Evolutionary conservation across 2,797 vertebrate species (phyloP), one percentile per base, ranked within the genome.

Genomic region (Macropodus opercularis): DNA sequence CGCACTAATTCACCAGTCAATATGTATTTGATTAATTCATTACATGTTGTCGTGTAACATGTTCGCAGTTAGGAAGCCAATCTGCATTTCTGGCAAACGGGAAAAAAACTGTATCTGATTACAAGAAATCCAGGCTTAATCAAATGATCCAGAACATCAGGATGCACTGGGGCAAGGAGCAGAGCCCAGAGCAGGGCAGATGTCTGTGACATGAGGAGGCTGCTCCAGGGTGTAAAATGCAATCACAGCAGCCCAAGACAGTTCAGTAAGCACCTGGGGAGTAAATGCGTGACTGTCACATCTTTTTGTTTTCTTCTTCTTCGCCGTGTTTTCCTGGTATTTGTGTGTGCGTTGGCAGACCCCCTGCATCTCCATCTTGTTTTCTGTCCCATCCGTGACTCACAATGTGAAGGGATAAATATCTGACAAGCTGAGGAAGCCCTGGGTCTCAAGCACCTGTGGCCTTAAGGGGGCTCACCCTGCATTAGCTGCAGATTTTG

Each of bases 381-480:
- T 83, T 85, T 75, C 59, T 22, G 19, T 79, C 75, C 72, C 86
- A 77, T 51, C 81, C 81, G 83, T 21, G 80, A 60, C 69, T 69
- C 79, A 26, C 44, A 60, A 79, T 80, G 80, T 43, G 79, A 79
- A 61, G 48, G 53, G 75, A 85, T 90, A 82, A 88, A 91, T 90
- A 90, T 90, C 91, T 87, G 69, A 91, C 79, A 75, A 90, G 85
- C 79, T 53, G 52, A 83, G 74, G 70, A 76, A 80, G 59, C 65
- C 61, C 64, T 14, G 42, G 29, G 55, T 73, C 74, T 75, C 65
- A 49, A n/a, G 39, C 63, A 62, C 62, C 62, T 46, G 50, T 38
- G 62, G 17, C 66, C 69, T 15, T 46, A 81, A 52, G 66, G 75
- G 59, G 44, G 27, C 42, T 53, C 32, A n/a, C 62, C 52, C 50